Evolutionary conservation across 1,140 invertebrate genomes (phyloP), one percentile per base, ranked within the genome.

Genomic region (Tenebrio molitor): DNA sequence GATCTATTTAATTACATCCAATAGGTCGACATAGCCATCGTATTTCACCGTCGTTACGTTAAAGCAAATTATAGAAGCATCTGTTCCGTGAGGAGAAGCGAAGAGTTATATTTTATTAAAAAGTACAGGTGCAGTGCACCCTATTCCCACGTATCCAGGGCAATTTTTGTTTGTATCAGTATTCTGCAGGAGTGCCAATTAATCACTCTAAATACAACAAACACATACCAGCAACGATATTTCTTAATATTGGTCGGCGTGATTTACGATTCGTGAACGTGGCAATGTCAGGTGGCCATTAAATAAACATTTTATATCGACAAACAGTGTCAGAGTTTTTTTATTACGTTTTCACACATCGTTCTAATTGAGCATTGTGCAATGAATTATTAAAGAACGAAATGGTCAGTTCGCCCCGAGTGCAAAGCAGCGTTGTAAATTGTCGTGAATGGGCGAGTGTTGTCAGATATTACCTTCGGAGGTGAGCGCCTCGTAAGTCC

Each of bases 361-460:
- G 23, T 58, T 58, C 23, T 58, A 58, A 58, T 58, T 58, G 50
- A 58, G 50, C 50, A 58, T 12, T 25, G 23, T 12, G 50, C 12
- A 58, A 58, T 58, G 50, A 58, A 29, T 58, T 58, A 58, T n/a
- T 58, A 17, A 58, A 58, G 12, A 4, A 15, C 23, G 2, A 29
- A 58, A 58, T 58, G 50, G 50, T 58, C 50, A 58, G 50, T 58
- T 58, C 15, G 50, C 21, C 50, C 50, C 23, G 50, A 58, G 50
- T 12, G 50, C 23, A 58, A 50, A 58, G 23, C 23, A n/a, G 50
- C 50, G 50, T 29, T 58, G 23, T 58, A 58, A 58, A 58, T 58
- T 25, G 50, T 25, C 21, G n/a, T 25, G 4, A 58, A 58, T 14
- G 50, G 50, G 3, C 23, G 8, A n/a, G 21, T 29, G 46, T 58